Percentiles rank a stretch among this genome's conserved stretches.
Evolutionary conservation across 2,888 invertebrate species (phyloP).

Genomic region (Atethmia centrago): DNA sequence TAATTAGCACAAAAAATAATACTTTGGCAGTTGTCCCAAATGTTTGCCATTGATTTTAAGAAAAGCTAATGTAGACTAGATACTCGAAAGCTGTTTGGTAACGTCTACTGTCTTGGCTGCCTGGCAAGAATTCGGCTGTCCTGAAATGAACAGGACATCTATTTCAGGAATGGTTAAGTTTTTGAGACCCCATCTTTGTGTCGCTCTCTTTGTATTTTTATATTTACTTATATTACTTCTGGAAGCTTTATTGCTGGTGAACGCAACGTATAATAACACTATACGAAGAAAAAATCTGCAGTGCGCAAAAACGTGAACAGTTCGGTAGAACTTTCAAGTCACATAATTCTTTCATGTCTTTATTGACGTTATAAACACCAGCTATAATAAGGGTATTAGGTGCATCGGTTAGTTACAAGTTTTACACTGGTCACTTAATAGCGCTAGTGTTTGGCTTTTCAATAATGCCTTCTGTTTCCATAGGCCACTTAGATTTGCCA

Average conservation of each 20-base stretch:
- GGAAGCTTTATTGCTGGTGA: not conserved
- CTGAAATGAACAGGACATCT: conserved; percentile 1
- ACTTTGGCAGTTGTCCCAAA: conserved; percentile 55
- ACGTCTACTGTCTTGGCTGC: conserved; percentile 30
- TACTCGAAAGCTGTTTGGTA: conserved; percentile 28
- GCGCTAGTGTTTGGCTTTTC: not conserved
- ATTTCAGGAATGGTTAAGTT: not conserved
- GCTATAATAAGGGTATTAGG: not conserved
- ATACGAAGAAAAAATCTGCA: not conserved
- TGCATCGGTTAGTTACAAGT: not conserved
- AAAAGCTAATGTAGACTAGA: conserved; percentile 40
- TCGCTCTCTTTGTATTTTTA: not conserved
- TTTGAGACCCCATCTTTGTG: not conserved
- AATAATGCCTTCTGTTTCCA: not conserved
- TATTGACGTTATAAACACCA: conserved; percentile 12
- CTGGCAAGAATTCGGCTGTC: conserved; percentile 20
- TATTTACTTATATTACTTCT: not conserved
- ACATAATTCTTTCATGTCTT: conserved; percentile 19
- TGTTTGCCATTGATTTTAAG: conserved; percentile 54
- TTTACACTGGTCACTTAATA: not conserved
- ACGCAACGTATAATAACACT: not conserved
- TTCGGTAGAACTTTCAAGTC: not conserved
- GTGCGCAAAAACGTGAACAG: not conserved
- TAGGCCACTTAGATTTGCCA: not conserved
- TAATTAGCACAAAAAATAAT: conserved; percentile 49